Conservation (phyloP, 2,888 invertebrate species). For the Zaprionus obscuricornis region DNA sequence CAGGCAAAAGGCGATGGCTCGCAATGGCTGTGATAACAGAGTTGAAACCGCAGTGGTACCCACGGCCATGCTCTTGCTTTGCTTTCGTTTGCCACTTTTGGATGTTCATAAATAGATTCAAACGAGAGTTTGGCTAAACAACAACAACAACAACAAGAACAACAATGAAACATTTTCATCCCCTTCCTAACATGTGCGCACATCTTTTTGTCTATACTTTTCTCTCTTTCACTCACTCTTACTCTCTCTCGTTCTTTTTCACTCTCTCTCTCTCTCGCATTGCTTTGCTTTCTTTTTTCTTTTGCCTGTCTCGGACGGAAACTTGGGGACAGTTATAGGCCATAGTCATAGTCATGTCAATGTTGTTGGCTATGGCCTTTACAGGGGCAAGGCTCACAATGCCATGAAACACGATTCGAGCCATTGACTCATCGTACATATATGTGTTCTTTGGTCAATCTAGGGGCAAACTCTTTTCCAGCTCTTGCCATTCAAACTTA, state of each 20-base stretch:
- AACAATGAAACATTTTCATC: too few relatives aligned
- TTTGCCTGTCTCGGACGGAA: conserved; percentile 28
- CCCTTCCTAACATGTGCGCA: conserved; percentile 38
- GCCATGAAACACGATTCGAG: conserved; percentile 47
- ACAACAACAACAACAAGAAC: too few relatives aligned
- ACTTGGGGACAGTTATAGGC: conserved; percentile 4
- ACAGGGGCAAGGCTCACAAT: conserved; percentile 4
- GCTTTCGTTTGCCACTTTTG: conserved; percentile 27
- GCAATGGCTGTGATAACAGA: conserved; percentile 63
- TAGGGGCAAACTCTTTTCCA: conserved; percentile 32
- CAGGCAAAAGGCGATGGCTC: conserved; percentile 24
- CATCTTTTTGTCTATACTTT: conserved; percentile 12
- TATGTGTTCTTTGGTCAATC: too few relatives aligned
- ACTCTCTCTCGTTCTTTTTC: conserved; percentile 8
- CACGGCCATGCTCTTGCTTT: conserved; percentile 42
- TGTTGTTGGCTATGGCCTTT: not conserved
- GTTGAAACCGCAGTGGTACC: conserved; percentile 40
- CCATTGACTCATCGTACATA: conserved; percentile 59
- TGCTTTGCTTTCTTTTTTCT: conserved; percentile 24
- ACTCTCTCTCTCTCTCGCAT: conserved; percentile 26
- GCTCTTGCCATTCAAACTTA: conserved; percentile 33
- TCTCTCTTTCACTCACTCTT: conserved; percentile 12
- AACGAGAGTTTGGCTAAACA: conserved; percentile 42
- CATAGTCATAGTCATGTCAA: conserved; percentile 6
- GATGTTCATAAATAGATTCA: conserved; percentile 59